A percentile compares a stretch with the other conserved stretches of the same genome.
These are phyloP conservation scores for Tipula vernalis DNA, from an alignment of 2,888 invertebrate species.

Conservation along the genomic window DNA sequence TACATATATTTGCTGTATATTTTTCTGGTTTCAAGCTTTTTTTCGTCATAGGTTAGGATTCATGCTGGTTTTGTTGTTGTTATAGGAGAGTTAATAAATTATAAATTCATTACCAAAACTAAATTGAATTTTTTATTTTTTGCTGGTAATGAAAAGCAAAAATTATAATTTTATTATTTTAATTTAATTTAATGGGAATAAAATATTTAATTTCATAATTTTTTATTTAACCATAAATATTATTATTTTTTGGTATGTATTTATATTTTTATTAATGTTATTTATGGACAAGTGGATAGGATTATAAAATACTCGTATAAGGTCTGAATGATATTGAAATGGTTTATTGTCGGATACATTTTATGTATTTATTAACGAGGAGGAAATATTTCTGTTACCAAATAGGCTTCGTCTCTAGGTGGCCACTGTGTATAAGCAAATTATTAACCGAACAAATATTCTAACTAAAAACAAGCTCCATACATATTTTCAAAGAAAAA, in stretches of 20 bases:
- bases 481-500: too few species aligned
- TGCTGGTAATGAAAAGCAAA: not conserved
- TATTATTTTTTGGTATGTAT: not conserved
- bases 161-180: slow-evolving; percentile 4
- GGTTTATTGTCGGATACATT: not conserved
- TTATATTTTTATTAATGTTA: not conserved
- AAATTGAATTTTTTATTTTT: not conserved
- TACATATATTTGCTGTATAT: not conserved
- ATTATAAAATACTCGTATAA: not conserved
- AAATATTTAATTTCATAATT: not conserved
- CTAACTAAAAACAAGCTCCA: too few species aligned
- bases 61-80: not conserved
- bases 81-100: not conserved
- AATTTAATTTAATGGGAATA: not conserved
- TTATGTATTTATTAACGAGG: not conserved
- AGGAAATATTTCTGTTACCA: too few species aligned
- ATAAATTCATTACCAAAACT: not conserved
- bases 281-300: not conserved
- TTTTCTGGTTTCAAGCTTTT: not conserved
- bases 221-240: not conserved
- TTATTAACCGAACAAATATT: too few species aligned
- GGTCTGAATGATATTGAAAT: not conserved
- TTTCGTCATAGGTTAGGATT: not conserved
- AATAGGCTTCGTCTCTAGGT: not conserved
- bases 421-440: too few species aligned